A percentile compares a stretch with the other conserved stretches of the same genome.
These are phyloP conservation scores for Malurus alboscapulatus DNA, from an alignment of 2,113 vertebrate species.

Conservation along the genomic window DNA sequence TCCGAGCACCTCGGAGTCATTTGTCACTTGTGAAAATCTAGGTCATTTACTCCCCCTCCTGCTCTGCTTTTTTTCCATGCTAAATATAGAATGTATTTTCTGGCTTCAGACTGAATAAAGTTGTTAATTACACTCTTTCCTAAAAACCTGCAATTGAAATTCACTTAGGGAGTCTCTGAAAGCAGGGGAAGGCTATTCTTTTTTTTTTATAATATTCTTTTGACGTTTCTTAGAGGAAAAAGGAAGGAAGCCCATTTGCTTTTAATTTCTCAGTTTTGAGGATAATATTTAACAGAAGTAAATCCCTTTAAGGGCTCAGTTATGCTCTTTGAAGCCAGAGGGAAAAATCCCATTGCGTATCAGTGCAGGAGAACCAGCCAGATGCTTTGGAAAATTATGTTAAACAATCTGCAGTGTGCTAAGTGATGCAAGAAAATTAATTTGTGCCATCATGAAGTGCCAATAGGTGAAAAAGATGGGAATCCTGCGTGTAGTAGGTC, in stretches of 20 bases:
- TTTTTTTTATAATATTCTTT: not conserved
- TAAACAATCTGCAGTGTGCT: not conserved
- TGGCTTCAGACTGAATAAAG: constrained; percentile 19
- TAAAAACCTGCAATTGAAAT: constrained; percentile 43
- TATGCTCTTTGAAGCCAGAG: constrained; percentile 32
- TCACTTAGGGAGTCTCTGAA: not conserved
- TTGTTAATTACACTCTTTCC: constrained; percentile 49
- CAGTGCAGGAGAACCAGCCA: not conserved
- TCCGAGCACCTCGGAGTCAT: not conserved
- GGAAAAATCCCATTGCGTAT: constrained; percentile 19
- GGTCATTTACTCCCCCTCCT: constrained; percentile 22
- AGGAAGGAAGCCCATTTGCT: constrained; percentile 34
- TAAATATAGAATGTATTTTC: constrained; percentile 52
- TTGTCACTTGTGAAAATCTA: constrained; percentile 40
- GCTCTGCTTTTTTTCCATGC: not conserved
- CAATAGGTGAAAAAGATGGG: not conserved
- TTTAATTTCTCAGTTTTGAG: constrained; percentile 43
- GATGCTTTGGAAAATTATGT: not conserved
- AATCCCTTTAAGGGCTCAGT: constrained; percentile 54
- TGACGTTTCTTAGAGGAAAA: constrained; percentile 28
- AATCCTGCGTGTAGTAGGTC: not conserved
- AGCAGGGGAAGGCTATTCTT: constrained; percentile 6
- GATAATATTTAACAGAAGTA: constrained; percentile 57
- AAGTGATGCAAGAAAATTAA: not conserved
- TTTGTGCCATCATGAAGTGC: not conserved